Conservation (phyloP, 2,113 vertebrate genomes). For the Camelus bactrianus region DNA sequence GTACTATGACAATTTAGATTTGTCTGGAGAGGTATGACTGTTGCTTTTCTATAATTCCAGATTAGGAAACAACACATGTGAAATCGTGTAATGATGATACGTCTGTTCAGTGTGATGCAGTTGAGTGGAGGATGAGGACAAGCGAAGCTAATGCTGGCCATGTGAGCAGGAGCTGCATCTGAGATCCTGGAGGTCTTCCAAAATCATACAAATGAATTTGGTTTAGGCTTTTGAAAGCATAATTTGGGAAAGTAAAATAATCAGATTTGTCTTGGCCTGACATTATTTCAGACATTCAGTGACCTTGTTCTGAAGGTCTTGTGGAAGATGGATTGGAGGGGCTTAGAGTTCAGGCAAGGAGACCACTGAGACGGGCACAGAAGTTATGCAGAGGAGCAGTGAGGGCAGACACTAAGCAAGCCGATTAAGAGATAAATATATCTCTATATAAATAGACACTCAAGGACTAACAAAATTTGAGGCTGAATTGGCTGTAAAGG, state of each 20-base stretch:
- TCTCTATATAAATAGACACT: not conserved
- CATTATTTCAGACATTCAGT: not conserved
- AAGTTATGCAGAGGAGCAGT: not conserved
- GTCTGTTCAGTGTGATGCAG: not conserved
- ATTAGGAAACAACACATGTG: not conserved
- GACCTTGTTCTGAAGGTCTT: not conserved
- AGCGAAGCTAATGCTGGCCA: not conserved
- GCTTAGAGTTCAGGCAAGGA: not conserved
- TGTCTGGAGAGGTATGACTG: not conserved
- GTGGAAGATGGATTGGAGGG: not conserved
- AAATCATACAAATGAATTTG: not conserved
- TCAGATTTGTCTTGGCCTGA: not conserved
- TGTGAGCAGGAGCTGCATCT: not conserved
- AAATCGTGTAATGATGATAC: not conserved
- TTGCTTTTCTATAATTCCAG: slow-evolving; percentile 12
- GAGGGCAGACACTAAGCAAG: not conserved
- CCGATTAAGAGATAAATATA: not conserved
- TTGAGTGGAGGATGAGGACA: not conserved
- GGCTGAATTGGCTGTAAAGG: not conserved
- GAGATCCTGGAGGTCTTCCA: not conserved
- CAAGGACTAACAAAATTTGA: not conserved
- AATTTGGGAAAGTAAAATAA: slow-evolving; percentile 20
- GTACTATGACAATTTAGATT: not conserved
- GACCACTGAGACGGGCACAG: not conserved
- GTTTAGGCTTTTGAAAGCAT: not conserved